Evolutionary conservation across 2,113 vertebrate species (phyloP).

Genomic region (Thamnaconus septentrionalis): DNA sequence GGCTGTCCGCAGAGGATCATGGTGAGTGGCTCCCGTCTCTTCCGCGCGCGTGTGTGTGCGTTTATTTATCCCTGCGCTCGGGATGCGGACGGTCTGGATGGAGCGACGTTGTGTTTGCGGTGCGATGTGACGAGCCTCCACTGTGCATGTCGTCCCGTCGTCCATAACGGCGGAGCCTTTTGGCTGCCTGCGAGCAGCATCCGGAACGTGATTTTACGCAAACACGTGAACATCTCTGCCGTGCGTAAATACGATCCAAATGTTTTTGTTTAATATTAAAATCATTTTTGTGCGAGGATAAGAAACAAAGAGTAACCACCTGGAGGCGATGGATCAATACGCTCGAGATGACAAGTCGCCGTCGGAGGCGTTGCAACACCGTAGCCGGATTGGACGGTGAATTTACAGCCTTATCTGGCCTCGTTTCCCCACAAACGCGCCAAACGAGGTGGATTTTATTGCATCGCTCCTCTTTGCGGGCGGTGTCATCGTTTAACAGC

Average conservation of each 20-base stretch:
- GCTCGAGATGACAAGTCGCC: conserved; percentile 26
- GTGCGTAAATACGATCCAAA: not conserved
- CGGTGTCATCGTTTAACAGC: not conserved
- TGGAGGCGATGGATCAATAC: conserved; percentile 4
- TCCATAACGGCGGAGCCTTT: conserved; percentile 36
- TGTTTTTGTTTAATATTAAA: too few relatives aligned
- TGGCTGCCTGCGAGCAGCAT: conserved; percentile 16
- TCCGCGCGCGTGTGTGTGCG: too few relatives aligned
- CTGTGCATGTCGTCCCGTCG: conserved; percentile 5
- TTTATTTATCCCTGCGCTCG: not conserved
- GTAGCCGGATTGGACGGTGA: not conserved
- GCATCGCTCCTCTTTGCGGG: not conserved
- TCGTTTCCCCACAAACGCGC: not conserved
- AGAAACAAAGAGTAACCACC: not conserved
- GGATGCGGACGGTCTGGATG: conserved; percentile 26
- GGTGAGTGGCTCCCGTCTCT: conserved; percentile 47
- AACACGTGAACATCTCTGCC: conserved; percentile 8
- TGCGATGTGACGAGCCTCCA: conserved; percentile 1
- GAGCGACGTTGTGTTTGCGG: conserved; percentile 41
- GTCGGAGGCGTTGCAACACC: not conserved
- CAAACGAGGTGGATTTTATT: not conserved
- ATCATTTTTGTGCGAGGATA: not conserved
- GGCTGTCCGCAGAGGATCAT: conserved; percentile 17
- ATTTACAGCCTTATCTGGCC: too few relatives aligned
- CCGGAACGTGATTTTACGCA: not conserved